A percentile compares a stretch with the other conserved stretches of the same genome.
Evolutionary conservation across 2,888 invertebrate genomes (phyloP).

Genomic region (Lasioglossum zephyrum): DNA sequence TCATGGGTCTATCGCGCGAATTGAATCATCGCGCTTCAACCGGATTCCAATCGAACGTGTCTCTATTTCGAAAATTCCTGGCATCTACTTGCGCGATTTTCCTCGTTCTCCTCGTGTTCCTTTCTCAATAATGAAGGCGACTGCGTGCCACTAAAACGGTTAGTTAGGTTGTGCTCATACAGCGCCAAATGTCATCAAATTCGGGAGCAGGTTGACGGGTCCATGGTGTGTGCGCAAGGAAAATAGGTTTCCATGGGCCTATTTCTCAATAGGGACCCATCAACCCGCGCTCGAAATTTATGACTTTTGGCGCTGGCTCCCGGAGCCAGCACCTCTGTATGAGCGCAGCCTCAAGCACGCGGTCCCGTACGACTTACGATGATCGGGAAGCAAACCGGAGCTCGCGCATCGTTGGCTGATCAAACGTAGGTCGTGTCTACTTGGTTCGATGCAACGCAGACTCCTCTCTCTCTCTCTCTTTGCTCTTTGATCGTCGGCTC

Average conservation of each 20-base stretch:
- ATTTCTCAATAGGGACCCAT: too few species aligned
- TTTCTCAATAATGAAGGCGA: neutral
- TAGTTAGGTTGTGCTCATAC: neutral
- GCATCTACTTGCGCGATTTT: too few species aligned
- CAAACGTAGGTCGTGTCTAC: conserved; percentile 49
- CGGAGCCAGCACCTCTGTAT: too few species aligned
- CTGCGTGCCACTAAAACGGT: neutral
- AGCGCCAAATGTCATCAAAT: too few species aligned
- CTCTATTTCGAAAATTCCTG: neutral
- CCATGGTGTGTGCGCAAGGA: too few species aligned
- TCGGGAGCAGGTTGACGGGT: too few species aligned
- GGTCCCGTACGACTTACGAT: conserved; percentile 16
- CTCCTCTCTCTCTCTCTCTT: too few species aligned
- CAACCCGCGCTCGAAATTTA: too few species aligned
- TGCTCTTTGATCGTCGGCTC: conserved; percentile 49
- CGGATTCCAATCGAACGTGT: neutral
- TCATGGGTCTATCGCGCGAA: conserved; percentile 23
- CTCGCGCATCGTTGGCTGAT: conserved; percentile 58
- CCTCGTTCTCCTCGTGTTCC: too few species aligned
- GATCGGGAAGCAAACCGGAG: conserved; percentile 30
- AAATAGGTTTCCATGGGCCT: too few species aligned
- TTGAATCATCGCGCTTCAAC: conserved; percentile 21
- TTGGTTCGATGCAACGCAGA: neutral
- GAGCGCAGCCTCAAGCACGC: too few species aligned
- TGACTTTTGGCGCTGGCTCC: too few species aligned